Conservation (phyloP, 2,797 vertebrate genomes). For the Allobates femoralis region DNA sequence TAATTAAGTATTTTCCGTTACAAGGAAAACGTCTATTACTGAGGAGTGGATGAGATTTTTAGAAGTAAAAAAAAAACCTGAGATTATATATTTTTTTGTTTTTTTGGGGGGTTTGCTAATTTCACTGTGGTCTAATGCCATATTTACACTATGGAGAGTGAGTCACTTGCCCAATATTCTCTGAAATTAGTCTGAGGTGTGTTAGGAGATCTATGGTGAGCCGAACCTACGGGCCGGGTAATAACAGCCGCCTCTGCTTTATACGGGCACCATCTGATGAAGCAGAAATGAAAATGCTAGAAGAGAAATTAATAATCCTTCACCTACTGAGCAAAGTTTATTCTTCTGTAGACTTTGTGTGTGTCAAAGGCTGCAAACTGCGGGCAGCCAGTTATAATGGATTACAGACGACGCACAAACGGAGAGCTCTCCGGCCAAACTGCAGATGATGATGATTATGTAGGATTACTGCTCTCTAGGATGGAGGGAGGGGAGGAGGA, state of each 20-base stretch:
- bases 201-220: background rate
- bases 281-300: background rate
- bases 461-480: background rate
- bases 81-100: background rate
- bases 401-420: background rate
- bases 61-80: no score
- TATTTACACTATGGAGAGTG: background rate
- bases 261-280: background rate
- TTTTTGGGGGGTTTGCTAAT: no score
- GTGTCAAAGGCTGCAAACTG: constrained; percentile 6
- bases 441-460: background rate
- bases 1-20: no score
- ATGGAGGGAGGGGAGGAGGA: background rate
- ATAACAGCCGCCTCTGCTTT: background rate
- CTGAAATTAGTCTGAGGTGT: background rate
- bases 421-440: background rate
- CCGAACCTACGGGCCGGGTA: background rate
- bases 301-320: background rate
- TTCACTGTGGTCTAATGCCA: background rate
- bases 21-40: no score
- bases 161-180: background rate
- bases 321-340: constrained; percentile 17
- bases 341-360: background rate
- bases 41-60: background rate
- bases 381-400: background rate